Evolutionary conservation across 1,140 invertebrate genomes (phyloP).

Genomic region (Ceratina calcarata): DNA sequence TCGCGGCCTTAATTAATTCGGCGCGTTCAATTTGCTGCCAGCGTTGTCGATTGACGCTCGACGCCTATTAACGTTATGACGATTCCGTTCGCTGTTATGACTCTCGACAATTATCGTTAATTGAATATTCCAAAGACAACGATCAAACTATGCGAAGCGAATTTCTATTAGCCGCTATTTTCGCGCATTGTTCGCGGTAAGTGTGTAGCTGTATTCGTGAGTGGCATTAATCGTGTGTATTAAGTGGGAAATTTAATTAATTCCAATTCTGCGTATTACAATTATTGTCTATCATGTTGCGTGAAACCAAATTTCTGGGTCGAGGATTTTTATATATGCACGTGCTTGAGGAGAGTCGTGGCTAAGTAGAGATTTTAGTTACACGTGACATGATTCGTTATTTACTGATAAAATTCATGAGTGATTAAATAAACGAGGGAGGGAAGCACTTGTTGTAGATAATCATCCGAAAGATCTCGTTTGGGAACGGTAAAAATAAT

Average conservation of each 20-base stretch:
- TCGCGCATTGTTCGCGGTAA: background rate
- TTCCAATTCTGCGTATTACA: background rate
- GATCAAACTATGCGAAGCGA: background rate
- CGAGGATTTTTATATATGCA: background rate
- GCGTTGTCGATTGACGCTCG: conserved; percentile 5
- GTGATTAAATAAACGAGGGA: background rate
- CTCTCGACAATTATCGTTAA: conserved; percentile 34
- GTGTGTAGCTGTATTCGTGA: background rate
- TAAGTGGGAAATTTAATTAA: background rate
- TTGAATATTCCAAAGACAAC: conserved; percentile 28
- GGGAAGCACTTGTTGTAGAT: background rate
- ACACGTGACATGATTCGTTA: too few relatives aligned
- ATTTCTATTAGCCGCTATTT: conserved; percentile 12
- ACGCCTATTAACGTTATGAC: conserved; percentile 23
- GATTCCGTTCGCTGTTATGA: conserved; percentile 20
- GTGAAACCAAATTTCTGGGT: background rate
- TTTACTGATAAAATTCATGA: background rate
- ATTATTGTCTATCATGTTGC: background rate
- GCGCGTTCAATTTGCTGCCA: conserved; percentile 28
- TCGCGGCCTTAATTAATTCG: conserved; percentile 53
- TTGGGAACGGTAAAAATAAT: conserved; percentile 9
- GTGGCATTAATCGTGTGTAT: background rate
- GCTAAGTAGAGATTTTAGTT: background rate
- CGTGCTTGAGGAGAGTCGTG: too few relatives aligned
- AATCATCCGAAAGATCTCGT: background rate